These are phyloP conservation scores for Eulemur albifrons DNA, from an alignment of 2,797 vertebrate species.

Conservation along the genomic window DNA sequence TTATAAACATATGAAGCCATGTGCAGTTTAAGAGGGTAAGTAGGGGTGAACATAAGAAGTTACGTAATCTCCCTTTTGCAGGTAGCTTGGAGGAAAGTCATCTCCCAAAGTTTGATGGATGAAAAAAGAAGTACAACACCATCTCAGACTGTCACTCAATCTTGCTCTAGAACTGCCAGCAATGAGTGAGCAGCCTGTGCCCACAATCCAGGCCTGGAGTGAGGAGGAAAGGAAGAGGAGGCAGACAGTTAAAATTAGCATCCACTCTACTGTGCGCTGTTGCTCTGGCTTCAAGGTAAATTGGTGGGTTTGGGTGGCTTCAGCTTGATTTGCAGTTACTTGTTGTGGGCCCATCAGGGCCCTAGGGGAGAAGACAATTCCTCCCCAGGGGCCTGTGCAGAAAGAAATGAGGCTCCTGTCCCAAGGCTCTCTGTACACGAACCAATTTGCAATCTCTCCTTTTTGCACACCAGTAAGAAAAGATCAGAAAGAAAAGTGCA, in stretches of 20 bases:
- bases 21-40: not conserved
- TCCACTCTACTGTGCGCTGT: not conserved
- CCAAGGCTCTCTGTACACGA: not conserved
- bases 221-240: not conserved
- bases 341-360: not conserved
- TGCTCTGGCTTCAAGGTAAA: not conserved
- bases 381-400: not conserved
- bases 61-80: not conserved
- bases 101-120: not conserved
- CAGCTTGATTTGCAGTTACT: not conserved
- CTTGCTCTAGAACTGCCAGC: not conserved
- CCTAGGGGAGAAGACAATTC: no score
- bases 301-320: not conserved
- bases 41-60: not conserved
- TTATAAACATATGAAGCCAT: rapidly evolving
- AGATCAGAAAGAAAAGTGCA: not conserved
- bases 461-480: not conserved
- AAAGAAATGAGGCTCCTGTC: not conserved
- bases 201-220: not conserved
- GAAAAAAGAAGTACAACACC: not conserved
- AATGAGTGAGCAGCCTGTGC: not conserved
- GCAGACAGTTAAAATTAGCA: not conserved
- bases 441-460: not conserved
- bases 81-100: not conserved
- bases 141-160: not conserved